Evolutionary conservation across 2,888 invertebrate species (phyloP), one percentile per base, ranked within the genome.

Genomic region (Flabesymbios commensalis): DNA sequence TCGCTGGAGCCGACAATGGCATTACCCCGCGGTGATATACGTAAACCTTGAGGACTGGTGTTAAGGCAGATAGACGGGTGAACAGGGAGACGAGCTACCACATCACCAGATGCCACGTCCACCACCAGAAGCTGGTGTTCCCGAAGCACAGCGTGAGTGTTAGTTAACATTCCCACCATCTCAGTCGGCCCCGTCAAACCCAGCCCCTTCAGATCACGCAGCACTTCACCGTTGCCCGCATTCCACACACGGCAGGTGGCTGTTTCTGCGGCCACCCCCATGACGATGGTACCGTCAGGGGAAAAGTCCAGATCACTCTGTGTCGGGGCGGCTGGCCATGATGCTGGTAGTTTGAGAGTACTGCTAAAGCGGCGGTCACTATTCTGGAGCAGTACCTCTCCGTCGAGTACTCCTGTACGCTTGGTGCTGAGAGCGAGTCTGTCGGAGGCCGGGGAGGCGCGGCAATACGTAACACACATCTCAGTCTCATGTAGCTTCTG

Each of bases 81-180:
- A 19, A 67, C 26, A 17, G 61, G 64, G 14, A 65, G 24, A 31
- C 49, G 58, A 24, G 56, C 41, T 7, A 47, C 29, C 26, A 63
- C 36, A 7, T 61, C 62, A 3, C 66, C 68, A 14, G 64, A 39
- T 3, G 64, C 68, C 10, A 68, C 56, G 41, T 69, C 69, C 22
- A 57, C 41, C 19, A 64, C 60, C 10, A 48, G 31, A 24, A 69
- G 57, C 19, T 51, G 33, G 24, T 57, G 59, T 26, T 63, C 63
- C 31, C 43, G 41, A 26, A 69, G 32, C 17, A 65, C 19, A 32
- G 64, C 60, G 58, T 69, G 69, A 5, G 69, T 68, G 52, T 68
- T 69, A 41, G 67, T 69, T 22, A 63, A 28, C 67, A 68, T 65
- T 17, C 69, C 69, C 28, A 61, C 57, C 7, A 68, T 43, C 0